phyloP scores from a whole-genome alignment of 1,140 invertebrate genomes.

The Argopecten irradians region DNA sequence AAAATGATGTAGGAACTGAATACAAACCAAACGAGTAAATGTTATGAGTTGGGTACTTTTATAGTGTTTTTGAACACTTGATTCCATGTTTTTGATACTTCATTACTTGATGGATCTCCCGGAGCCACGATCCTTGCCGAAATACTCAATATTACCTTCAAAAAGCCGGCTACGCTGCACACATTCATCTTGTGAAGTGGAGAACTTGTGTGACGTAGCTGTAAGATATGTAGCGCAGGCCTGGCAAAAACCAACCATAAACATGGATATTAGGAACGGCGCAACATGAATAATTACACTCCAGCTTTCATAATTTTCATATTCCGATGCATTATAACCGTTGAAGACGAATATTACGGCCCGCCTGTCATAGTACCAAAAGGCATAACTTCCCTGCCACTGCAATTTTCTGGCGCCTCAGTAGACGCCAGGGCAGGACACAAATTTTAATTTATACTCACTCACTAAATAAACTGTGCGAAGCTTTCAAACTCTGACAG shows the following conservation, averaged over 20 bases:
- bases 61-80: background rate
- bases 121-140: background rate
- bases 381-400: conserved; percentile 8
- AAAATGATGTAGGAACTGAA: too few species aligned
- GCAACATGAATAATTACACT: conserved; percentile 22
- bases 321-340: background rate
- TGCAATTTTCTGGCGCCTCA: conserved; percentile 9
- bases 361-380: conserved; percentile 20
- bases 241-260: background rate
- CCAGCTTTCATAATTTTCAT: conserved; percentile 11
- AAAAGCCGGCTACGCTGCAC: background rate
- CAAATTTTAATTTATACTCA: conserved; percentile 2
- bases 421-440: conserved; percentile 17
- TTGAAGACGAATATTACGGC: conserved; percentile 11
- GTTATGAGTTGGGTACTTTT: background rate
- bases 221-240: conserved; percentile 1
- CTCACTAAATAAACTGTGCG: background rate
- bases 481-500: background rate
- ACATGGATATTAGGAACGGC: background rate
- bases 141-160: conserved; percentile 17
- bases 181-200: background rate
- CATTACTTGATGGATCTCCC: background rate
- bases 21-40: too few species aligned
- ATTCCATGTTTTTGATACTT: background rate
- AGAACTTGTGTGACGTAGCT: background rate